Evolutionary conservation across 2,888 invertebrate genomes (phyloP).

Genomic region (Habroteleia sp.): DNA sequence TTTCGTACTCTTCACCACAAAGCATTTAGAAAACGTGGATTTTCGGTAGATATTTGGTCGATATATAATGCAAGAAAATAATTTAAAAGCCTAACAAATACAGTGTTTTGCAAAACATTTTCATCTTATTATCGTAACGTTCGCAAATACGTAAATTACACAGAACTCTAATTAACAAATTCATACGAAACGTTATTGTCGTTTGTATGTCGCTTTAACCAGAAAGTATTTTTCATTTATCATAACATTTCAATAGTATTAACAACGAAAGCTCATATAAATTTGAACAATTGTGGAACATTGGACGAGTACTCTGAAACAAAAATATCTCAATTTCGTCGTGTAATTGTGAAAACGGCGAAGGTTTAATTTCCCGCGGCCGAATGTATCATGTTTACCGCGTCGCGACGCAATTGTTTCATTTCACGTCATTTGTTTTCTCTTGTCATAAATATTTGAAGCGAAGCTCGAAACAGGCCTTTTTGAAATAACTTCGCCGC

Average conservation of each 20-base stretch:
- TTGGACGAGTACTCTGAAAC: constrained; percentile 3
- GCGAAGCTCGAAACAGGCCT: constrained; percentile 1
- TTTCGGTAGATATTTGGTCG: too few species aligned
- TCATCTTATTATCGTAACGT: too few species aligned
- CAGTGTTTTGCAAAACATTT: too few species aligned
- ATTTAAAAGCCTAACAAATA: too few species aligned
- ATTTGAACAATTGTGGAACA: constrained; percentile 1
- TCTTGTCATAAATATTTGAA: constrained; percentile 30
- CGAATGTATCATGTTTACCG: constrained; percentile 45
- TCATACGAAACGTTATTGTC: too few species aligned
- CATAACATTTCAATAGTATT: constrained; percentile 1
- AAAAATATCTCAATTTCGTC: constrained; percentile 34
- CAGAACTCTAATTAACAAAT: too few species aligned
- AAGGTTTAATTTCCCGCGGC: constrained; percentile 33
- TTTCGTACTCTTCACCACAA: too few species aligned
- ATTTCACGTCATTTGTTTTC: constrained; percentile 30
- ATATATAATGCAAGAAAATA: too few species aligned
- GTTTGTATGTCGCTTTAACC: too few species aligned
- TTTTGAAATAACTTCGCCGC: constrained; percentile 1
- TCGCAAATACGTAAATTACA: too few species aligned
- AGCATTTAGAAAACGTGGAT: too few species aligned
- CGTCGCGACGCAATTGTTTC: constrained; percentile 33
- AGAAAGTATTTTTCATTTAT: too few species aligned
- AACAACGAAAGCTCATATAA: constrained; percentile 7
- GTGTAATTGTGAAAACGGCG: constrained; percentile 25